These are phyloP conservation scores for Cercocebus atys DNA, from an alignment of 2,113 vertebrate species.

Conservation along the genomic window DNA sequence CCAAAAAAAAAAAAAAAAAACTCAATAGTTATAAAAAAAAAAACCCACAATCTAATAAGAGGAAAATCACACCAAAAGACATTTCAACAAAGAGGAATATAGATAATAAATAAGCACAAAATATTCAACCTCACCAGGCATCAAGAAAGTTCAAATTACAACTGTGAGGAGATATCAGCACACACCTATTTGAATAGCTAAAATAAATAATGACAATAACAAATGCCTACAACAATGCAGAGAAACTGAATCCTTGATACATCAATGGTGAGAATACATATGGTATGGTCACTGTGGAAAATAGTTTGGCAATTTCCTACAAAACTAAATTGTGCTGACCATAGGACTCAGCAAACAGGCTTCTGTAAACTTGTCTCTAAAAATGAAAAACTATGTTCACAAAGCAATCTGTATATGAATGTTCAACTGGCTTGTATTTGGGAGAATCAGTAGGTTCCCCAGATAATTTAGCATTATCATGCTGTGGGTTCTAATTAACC, in stretches of 20 bases:
- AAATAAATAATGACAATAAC: background rate
- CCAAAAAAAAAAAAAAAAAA: background rate
- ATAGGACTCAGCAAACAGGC: background rate
- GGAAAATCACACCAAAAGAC: background rate
- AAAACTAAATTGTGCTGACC: background rate
- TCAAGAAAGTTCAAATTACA: background rate
- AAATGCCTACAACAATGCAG: background rate
- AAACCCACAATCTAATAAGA: background rate
- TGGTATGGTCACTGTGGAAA: background rate
- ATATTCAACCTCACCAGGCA: background rate
- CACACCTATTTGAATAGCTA: background rate
- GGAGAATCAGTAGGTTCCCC: background rate
- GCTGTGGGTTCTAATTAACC: background rate
- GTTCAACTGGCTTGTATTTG: background rate
- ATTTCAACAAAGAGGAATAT: background rate
- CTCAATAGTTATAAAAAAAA: background rate
- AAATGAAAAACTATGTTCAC: constrained; percentile 2
- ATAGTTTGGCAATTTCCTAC: background rate
- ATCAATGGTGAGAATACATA: background rate
- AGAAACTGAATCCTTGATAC: background rate
- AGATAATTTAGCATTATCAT: background rate
- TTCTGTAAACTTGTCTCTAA: background rate
- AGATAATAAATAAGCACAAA: background rate
- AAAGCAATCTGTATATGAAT: background rate
- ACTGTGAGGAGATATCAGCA: background rate